Evolutionary conservation across 1,140 invertebrate genomes (phyloP).

Genomic region (Colletes gigas): DNA sequence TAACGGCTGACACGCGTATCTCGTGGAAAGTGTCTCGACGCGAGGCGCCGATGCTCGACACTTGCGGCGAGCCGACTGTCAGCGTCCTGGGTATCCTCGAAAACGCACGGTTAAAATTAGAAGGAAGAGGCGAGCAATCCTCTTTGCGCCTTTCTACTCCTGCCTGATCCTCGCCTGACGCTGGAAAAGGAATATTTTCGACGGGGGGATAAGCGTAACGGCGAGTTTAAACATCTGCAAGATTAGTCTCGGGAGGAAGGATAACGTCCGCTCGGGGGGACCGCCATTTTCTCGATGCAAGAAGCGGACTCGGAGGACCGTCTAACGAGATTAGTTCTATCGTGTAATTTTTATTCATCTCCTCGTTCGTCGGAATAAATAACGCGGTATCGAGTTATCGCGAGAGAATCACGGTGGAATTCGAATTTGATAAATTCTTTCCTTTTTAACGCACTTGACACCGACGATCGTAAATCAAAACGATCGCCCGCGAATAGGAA

Average conservation of each 20-base stretch:
- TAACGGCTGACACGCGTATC: conserved; percentile 40
- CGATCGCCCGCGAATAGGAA: neutral
- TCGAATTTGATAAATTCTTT: neutral
- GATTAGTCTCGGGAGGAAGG: neutral
- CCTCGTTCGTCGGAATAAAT: neutral
- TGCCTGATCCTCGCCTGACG: neutral
- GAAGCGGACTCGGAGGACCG: neutral
- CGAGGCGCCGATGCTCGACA: neutral
- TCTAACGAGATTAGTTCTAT: neutral
- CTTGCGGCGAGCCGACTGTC: neutral
- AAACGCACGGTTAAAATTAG: neutral
- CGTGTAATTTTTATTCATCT: neutral
- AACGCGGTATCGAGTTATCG: neutral
- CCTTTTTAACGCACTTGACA: neutral
- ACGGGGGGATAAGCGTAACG: neutral
- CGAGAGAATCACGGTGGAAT: neutral
- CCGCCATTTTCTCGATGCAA: too few relatives aligned
- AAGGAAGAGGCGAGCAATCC: conserved; percentile 1
- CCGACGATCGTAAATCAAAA: conserved; percentile 7
- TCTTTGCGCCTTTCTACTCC: neutral
- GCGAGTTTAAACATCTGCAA: neutral
- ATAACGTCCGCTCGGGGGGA: too few relatives aligned
- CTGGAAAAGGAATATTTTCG: neutral
- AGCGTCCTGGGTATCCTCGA: neutral
- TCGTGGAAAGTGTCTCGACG: neutral